Evolutionary conservation across 1,140 invertebrate species (phyloP).

Genomic region (Drosophila subpulchrella): DNA sequence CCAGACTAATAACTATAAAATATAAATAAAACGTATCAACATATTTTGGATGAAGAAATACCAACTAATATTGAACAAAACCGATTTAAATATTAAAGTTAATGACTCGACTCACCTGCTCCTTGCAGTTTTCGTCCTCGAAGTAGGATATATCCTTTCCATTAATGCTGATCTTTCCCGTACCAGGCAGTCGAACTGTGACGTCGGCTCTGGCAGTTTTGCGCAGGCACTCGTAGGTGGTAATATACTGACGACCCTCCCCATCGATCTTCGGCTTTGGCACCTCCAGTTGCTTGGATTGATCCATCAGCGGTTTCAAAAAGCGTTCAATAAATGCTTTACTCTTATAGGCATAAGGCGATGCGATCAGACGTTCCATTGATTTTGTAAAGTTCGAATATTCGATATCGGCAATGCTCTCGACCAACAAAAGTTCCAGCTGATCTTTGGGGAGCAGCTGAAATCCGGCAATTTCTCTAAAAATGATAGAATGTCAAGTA

Average conservation of each 20-base stretch:
- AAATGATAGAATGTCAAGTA: background rate
- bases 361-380: slow-evolving; percentile 89
- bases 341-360: slow-evolving; percentile 89
- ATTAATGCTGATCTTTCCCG: slow-evolving; percentile 93
- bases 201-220: slow-evolving; percentile 90
- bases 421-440: slow-evolving; percentile 89
- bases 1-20: too few relatives aligned
- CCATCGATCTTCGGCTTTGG: slow-evolving; percentile 89
- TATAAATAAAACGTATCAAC: background rate
- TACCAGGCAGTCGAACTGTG: slow-evolving; percentile 89
- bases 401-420: slow-evolving; percentile 89
- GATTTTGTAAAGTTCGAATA: slow-evolving; percentile 91
- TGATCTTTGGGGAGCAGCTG: slow-evolving; percentile 89
- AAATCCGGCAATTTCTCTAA: slow-evolving; percentile 86
- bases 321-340: slow-evolving; percentile 91
- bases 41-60: too few relatives aligned
- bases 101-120: slow-evolving; percentile 88
- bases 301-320: slow-evolving; percentile 86
- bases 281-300: slow-evolving; percentile 86
- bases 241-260: slow-evolving; percentile 88
- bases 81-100: background rate
- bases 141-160: slow-evolving; percentile 92
- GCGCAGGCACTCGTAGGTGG: slow-evolving; percentile 89
- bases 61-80: too few relatives aligned
- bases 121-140: slow-evolving; percentile 88